These are phyloP conservation scores for Scelioninae gen. 2 DNA, from an alignment of 2,888 invertebrate genomes.

Conservation along the genomic window DNA sequence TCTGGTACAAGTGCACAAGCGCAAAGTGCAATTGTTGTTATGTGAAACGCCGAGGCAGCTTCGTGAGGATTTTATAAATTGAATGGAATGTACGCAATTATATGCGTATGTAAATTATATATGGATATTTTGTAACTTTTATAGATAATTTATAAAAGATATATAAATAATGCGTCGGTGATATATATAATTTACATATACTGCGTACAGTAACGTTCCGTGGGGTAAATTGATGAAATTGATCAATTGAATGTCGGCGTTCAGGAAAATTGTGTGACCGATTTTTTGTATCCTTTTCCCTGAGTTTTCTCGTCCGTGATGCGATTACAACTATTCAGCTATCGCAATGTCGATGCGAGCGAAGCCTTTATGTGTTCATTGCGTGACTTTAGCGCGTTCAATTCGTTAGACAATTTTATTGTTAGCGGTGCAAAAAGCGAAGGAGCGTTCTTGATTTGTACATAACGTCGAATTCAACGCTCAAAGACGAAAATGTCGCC, in stretches of 20 bases:
- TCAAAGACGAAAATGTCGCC: slow-evolving; percentile 31
- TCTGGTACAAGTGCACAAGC: background rate
- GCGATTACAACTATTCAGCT: slow-evolving; percentile 20
- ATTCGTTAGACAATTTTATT: slow-evolving; percentile 43
- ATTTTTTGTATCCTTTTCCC: too few relatives aligned
- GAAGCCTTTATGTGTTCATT: slow-evolving; percentile 62
- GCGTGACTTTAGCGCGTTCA: slow-evolving; percentile 57
- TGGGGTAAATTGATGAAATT: background rate
- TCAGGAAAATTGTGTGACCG: too few relatives aligned
- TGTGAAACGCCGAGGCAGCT: background rate
- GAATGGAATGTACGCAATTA: background rate
- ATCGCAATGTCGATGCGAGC: slow-evolving; percentile 15
- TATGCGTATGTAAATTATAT: slow-evolving; percentile 3
- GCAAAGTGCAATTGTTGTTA: background rate
- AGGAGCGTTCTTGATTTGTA: slow-evolving; percentile 43
- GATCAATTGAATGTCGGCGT: background rate
- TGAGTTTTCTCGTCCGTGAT: too few relatives aligned
- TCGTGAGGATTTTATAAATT: background rate
- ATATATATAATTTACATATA: background rate
- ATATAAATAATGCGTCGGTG: background rate
- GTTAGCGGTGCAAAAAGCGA: slow-evolving; percentile 24
- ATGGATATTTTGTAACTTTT: slow-evolving; percentile 18
- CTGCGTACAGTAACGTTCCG: background rate
- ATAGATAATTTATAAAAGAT: slow-evolving; percentile 20
- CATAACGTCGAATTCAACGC: slow-evolving; percentile 32